Evolutionary conservation across 2,888 invertebrate species (phyloP).

Genomic region (Piscicola geometra): DNA sequence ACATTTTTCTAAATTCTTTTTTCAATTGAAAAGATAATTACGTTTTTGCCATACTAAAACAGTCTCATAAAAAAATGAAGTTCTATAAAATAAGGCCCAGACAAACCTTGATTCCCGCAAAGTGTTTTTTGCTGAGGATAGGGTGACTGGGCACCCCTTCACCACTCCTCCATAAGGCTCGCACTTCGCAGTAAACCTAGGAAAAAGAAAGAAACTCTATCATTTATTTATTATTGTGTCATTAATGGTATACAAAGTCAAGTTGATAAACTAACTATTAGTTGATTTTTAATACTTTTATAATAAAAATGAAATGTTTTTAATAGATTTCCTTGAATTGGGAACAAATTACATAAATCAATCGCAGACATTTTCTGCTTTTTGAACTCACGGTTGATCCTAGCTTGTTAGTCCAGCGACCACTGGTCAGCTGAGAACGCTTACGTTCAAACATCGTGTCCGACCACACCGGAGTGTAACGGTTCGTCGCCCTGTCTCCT

Average conservation of each 20-base stretch:
- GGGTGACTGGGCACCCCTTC: constrained; percentile 40
- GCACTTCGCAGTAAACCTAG: constrained; percentile 40
- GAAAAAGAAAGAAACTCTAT: background rate
- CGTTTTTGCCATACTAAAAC: too few relatives aligned
- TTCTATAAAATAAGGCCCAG: too few relatives aligned
- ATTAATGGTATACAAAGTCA: too few relatives aligned
- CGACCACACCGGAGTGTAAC: constrained; percentile 36
- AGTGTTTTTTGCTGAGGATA: constrained; percentile 39
- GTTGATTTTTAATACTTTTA: too few relatives aligned
- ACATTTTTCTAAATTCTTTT: too few relatives aligned
- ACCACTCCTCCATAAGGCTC: constrained; percentile 36
- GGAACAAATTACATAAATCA: too few relatives aligned
- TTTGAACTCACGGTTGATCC: constrained; percentile 42
- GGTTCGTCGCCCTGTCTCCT: constrained; percentile 28
- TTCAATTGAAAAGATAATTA: too few relatives aligned
- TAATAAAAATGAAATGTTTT: too few relatives aligned
- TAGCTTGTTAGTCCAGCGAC: constrained; percentile 39
- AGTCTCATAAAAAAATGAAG: too few relatives aligned
- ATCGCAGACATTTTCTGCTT: too few relatives aligned
- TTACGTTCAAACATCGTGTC: constrained; percentile 38
- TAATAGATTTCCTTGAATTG: too few relatives aligned
- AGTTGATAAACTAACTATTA: too few relatives aligned
- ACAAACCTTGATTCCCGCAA: constrained; percentile 43
- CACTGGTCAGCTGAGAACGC: constrained; percentile 39
- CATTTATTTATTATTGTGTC: background rate